Conservation (phyloP, 2,888 invertebrate species). For the Pachymerium ferrugineum region DNA sequence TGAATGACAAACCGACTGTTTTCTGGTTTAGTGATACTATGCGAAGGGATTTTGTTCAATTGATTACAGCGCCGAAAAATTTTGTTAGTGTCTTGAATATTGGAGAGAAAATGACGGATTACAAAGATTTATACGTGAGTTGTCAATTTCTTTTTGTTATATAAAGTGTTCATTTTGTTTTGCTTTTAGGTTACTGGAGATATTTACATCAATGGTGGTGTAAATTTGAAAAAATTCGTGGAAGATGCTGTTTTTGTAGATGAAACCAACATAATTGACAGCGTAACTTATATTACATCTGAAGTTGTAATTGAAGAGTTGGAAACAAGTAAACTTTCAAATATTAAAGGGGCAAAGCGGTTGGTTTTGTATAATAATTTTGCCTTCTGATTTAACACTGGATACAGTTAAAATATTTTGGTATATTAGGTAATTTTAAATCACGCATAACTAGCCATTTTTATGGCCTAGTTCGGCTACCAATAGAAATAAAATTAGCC, state of each 20-base stretch:
- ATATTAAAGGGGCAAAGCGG: too few species aligned
- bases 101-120: background rate
- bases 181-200: background rate
- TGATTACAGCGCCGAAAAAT: background rate
- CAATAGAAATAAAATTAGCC: too few species aligned
- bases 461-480: too few species aligned
- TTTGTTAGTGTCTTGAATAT: background rate
- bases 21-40: conserved; percentile 11
- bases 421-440: too few species aligned
- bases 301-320: background rate
- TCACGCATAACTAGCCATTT: too few species aligned
- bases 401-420: too few species aligned
- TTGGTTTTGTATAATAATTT: too few species aligned
- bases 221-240: background rate
- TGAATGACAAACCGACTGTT: background rate
- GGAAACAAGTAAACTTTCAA: background rate
- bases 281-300: background rate
- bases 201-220: background rate
- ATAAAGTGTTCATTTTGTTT: background rate
- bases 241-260: background rate
- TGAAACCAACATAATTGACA: background rate
- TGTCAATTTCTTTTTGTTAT: background rate
- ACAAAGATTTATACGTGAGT: background rate
- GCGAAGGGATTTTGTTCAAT: background rate
- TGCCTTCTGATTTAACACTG: too few species aligned